Evolutionary conservation across 2,113 vertebrate species (phyloP), one percentile per base, ranked within the genome.

Genomic region (Parus major): DNA sequence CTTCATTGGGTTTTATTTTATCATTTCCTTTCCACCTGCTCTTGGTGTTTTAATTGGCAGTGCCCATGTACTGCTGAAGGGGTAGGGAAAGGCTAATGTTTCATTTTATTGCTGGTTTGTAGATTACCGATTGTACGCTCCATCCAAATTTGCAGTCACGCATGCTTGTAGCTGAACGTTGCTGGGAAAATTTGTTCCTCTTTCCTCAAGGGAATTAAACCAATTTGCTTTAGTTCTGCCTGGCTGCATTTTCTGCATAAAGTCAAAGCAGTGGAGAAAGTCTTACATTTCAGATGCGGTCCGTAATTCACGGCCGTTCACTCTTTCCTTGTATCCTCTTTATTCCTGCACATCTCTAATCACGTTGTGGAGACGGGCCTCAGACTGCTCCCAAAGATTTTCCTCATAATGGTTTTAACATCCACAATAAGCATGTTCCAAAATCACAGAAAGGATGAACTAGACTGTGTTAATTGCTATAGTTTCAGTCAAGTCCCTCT

Each of bases 171-270:
- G 94, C 93, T 88, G 86, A 95, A 97, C 94, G 92, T 97, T 91
- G 93, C 93, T 98, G 97, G 97, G 97, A 98, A 98, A 97, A 97
- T 97, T 93, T 97, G 95, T 91, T 97, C 88, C 36, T 77, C 24
- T 66, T 96, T 96, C 96, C 98, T 98, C 95, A 9, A 90, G 97
- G 97, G 98, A 98, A 96, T 97, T 97, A 96, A 98, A 96, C 88
- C 96, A 98, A 98, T 98, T 98, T 98, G 97, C 96, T 98, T 98
- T 98, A 98, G 97, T 98, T 98, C 97, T 98, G 97, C 97, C 92
- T 97, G 97, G 96, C 97, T 98, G 97, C 97, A 55, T 97, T 97
- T 98, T 97, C 97, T 97, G 97, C 96, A 97, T 96, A 95, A 98
- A 97, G 88, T 96, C 94, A 96, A 85, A 95, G 59, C 72, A 25